Base-by-base conservation (phyloP, 2,888 invertebrate genomes). In the Diadromus collaris region DNA sequence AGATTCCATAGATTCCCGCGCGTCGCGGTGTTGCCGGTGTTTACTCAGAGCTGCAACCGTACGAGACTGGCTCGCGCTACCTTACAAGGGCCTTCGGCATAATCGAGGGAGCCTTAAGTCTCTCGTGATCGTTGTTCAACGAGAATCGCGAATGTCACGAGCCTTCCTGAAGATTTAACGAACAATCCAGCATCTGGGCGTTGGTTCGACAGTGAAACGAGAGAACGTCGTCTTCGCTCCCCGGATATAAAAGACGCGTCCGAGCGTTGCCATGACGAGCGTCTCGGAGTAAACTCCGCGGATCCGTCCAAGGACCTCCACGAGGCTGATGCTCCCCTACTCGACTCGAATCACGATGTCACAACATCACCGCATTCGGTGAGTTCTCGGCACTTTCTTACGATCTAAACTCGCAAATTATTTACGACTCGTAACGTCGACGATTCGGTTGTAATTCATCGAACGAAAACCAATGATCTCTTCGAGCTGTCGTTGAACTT, bases 1-100 rank as follows among this genome's bases (percentile, higher is more conserved):
- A n/a, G 16, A 41, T 41, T 41, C 51, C 13, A 65, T 24, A 67
- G 27, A 69, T 64, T 69, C 64, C 69, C 79, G 68, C 72, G 79
- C 64, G 67, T 72, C 58, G 65, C 76, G 70, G 69, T 67, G 73
- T 79, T 67, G 73, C 79, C 76, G 79, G 79, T 74, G 79, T 79
- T 76, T 67, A 63, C 71, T 6, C 13, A 54, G 48, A 34, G 51
- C 27, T 67, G 10, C 6, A 24, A 24, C 51, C 51, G 51, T 21
- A 51, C 51, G 9, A 71, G 41, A 10, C 19, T 54, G 13, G 27
- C 21, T 41, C 21, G 44, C 6, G 61, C 41, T 29, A 38, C 34
- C 21, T 38, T 24, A 27, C 34, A 48, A 54, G 54, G 38, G 16
- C n/a, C 54, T 54, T 56, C 13, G 48, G 29, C 6, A 19, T 48